Percentiles rank a stretch among this genome's conserved stretches.
Evolutionary conservation across 2,113 vertebrate genomes (phyloP).

Genomic region (Pampusana beccarii): DNA sequence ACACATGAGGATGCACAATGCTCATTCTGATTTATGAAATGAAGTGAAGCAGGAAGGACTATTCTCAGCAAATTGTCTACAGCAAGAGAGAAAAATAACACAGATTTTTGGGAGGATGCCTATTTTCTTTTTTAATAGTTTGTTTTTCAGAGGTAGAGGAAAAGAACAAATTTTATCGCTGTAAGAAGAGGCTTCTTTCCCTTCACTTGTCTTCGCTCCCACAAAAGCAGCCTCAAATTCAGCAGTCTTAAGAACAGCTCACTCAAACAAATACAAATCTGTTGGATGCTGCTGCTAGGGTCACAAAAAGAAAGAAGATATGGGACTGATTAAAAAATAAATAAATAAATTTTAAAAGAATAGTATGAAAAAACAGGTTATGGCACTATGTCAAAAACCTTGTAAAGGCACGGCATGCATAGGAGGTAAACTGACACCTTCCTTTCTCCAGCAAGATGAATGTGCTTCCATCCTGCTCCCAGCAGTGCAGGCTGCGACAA

Average conservation of each 20-base stretch:
- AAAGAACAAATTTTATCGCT: not conserved
- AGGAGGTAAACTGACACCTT: not conserved
- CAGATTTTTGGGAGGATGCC: not conserved
- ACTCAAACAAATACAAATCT: not conserved
- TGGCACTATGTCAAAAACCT: not conserved
- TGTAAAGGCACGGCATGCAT: rapidly evolving
- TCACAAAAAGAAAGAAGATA: not conserved
- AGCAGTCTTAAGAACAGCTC: not conserved
- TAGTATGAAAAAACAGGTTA: not conserved
- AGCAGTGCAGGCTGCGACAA: not conserved
- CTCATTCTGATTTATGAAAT: not conserved
- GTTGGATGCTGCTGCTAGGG: not conserved
- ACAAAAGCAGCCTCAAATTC: not conserved
- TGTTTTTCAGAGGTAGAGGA: not conserved
- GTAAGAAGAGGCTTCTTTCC: not conserved
- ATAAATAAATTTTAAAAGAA: not conserved
- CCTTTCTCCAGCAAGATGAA: not conserved
- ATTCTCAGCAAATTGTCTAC: not conserved
- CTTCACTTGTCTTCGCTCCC: not conserved
- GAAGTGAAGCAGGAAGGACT: not conserved
- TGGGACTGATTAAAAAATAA: not conserved
- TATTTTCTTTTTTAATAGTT: not conserved
- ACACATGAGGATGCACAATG: not conserved
- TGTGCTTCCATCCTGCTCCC: not conserved
- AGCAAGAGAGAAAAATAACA: not conserved